A percentile compares a stretch with the other conserved stretches of the same genome.
Evolutionary conservation across 2,888 invertebrate species (phyloP).

Genomic region (Caenorhabditis wallacei): DNA sequence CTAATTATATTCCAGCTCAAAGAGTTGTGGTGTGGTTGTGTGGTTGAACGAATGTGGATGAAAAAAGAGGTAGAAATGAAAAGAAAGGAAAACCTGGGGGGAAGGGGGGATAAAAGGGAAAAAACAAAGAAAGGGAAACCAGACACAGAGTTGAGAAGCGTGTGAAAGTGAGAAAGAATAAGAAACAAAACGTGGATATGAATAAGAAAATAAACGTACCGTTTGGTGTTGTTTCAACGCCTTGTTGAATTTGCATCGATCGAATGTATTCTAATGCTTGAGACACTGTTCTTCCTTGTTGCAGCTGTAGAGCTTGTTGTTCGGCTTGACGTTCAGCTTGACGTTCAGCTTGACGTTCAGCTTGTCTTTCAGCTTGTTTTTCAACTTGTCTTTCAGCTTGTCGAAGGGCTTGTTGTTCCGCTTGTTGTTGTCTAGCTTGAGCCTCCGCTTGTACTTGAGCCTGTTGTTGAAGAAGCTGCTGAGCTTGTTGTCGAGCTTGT

Average conservation of each 20-base stretch:
- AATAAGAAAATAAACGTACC: conserved; percentile 43
- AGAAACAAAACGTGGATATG: conserved; percentile 12
- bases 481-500: conserved; percentile 11
- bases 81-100: neutral
- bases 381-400: conserved; percentile 23
- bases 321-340: conserved; percentile 38
- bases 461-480: neutral
- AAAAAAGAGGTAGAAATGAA: neutral
- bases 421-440: conserved; percentile 18
- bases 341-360: conserved; percentile 17
- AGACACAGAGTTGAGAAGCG: conserved; percentile 49
- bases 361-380: conserved; percentile 1
- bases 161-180: conserved; percentile 27
- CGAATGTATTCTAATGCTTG: conserved; percentile 44
- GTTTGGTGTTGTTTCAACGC: conserved; percentile 22
- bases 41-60: conserved; percentile 34
- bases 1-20: neutral
- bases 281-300: conserved; percentile 15
- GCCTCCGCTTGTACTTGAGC: conserved; percentile 5
- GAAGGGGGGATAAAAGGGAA: neutral
- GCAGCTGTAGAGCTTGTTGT: conserved; percentile 26
- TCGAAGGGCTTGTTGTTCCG: conserved; percentile 35
- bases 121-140: conserved; percentile 41
- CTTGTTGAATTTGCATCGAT: conserved; percentile 36
- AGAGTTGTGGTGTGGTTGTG: conserved; percentile 56